Percentiles rank a stretch among this genome's conserved stretches.
Conservation (phyloP, 1,140 invertebrate species). For the Diuraphis noxia region DNA sequence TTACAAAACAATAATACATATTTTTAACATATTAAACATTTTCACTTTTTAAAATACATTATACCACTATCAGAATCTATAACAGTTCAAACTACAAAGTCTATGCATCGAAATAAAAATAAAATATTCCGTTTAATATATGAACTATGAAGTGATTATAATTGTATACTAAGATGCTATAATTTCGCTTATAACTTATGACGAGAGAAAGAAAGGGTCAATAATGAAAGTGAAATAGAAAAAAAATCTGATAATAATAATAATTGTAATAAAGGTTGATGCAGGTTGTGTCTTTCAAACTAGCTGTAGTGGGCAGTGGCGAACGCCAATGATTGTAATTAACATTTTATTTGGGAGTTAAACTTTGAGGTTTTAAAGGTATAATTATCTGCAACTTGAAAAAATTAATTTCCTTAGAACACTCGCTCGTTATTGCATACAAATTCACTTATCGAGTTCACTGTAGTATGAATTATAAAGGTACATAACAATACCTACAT, state of each 20-base stretch:
- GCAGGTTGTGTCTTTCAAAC: not conserved
- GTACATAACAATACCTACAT: not conserved
- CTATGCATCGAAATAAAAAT: not conserved
- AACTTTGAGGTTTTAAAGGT: not conserved
- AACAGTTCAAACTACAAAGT: not conserved
- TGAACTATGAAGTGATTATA: not conserved
- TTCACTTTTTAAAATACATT: not conserved
- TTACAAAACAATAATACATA: not conserved
- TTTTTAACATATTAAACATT: not conserved
- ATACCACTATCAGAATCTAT: not conserved
- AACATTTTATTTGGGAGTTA: not conserved
- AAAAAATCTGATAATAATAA: conserved; percentile 9
- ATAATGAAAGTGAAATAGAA: not conserved
- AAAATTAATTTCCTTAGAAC: not conserved
- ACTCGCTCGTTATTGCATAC: not conserved
- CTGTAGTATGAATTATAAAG: not conserved
- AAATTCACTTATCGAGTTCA: not conserved
- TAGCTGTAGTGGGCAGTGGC: not conserved
- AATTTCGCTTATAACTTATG: not conserved
- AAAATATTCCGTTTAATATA: not conserved
- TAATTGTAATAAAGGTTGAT: not conserved
- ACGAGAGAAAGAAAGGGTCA: not conserved
- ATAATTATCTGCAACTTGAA: too few relatives aligned
- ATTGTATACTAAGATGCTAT: not conserved
- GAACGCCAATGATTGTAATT: not conserved